These are phyloP conservation scores for Mechanitis mazaeus DNA, from an alignment of 2,888 invertebrate genomes.

Conservation along the genomic window DNA sequence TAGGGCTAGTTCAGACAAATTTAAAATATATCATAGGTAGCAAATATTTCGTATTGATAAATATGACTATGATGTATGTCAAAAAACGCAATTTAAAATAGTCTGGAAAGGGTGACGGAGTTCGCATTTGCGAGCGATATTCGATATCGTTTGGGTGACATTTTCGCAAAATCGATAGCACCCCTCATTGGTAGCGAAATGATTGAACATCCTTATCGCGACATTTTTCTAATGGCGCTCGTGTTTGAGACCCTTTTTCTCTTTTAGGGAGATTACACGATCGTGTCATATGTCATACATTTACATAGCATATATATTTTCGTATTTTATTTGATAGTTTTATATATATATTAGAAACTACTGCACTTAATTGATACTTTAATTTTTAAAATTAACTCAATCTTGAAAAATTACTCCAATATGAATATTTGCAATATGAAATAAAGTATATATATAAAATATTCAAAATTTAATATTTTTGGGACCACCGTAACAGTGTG, in stretches of 20 bases:
- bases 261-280: constrained; percentile 53
- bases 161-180: constrained; percentile 73
- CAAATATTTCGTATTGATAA: not conserved
- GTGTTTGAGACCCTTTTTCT: constrained; percentile 72
- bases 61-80: constrained; percentile 19
- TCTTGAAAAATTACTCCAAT: no score
- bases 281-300: constrained; percentile 17
- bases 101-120: constrained; percentile 25
- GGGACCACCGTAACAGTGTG: constrained; percentile 35
- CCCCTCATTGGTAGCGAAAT: constrained; percentile 76
- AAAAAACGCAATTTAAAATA: constrained; percentile 28
- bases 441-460: not conserved
- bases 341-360: no score
- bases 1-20: no score
- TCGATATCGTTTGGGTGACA: constrained; percentile 64
- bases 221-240: constrained; percentile 75
- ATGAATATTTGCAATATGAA: no score
- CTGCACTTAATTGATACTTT: no score
- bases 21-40: no score
- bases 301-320: constrained; percentile 6
- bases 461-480: constrained; percentile 1
- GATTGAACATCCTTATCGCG: constrained; percentile 77
- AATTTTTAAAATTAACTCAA: no score
- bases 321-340: not conserved
- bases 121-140: constrained; percentile 46